A percentile compares a stretch with the other conserved stretches of the same genome.
phyloP scores from a whole-genome alignment of 2,113 vertebrate genomes.

The Gallinago jamesoni region DNA sequence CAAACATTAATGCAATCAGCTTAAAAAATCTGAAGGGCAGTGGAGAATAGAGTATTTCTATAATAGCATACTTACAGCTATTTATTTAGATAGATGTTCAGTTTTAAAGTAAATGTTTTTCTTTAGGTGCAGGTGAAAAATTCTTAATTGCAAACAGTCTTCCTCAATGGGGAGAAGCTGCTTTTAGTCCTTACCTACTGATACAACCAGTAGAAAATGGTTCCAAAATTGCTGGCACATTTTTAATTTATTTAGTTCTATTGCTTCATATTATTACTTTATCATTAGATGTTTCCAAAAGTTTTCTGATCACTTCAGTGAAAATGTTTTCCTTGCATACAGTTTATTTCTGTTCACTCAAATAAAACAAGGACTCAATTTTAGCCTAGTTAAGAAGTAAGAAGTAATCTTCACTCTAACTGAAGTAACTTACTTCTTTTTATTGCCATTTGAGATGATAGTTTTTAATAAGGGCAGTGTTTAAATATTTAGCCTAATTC shows the following conservation, averaged over 20 bases:
- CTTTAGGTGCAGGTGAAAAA: neutral
- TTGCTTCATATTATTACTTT: neutral
- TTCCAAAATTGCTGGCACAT: neutral
- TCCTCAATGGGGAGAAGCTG: neutral
- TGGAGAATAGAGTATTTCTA: neutral
- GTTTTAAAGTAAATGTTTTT: neutral
- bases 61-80: neutral
- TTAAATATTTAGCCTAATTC: neutral
- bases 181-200: neutral
- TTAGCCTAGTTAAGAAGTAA: neutral
- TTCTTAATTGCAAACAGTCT: slow-evolving; percentile 6
- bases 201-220: neutral
- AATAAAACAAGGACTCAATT: neutral
- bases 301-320: neutral
- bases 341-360: neutral
- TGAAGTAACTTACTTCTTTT: neutral
- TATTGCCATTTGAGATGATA: neutral
- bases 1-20: slow-evolving; percentile 66
- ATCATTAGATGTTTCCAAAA: neutral
- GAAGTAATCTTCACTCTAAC: neutral
- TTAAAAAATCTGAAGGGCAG: slow-evolving; percentile 26
- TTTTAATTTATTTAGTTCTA: neutral
- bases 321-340: neutral
- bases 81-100: neutral
- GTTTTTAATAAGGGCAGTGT: neutral